Conservation (phyloP, 2,797 vertebrate species). For the Danio aesculapii region DNA sequence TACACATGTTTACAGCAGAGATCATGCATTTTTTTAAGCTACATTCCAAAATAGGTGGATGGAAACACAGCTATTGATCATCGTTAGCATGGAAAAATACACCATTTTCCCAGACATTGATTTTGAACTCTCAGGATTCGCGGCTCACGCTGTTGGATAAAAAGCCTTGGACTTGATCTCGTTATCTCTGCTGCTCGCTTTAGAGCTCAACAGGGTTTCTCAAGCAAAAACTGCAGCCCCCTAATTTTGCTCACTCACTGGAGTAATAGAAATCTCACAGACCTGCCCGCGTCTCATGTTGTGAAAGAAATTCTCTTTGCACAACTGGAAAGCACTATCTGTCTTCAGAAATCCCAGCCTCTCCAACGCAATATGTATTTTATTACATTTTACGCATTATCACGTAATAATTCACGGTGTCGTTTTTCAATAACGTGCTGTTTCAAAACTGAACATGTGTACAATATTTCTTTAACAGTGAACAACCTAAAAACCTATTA, state of each 20-base stretch:
- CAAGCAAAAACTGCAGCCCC: conserved; percentile 27
- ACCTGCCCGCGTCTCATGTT: conserved; percentile 9
- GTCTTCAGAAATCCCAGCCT: not conserved
- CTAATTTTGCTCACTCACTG: conserved; percentile 17
- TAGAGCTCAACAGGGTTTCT: conserved; percentile 21
- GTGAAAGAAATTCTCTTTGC: conserved; percentile 32
- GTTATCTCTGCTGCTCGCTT: conserved; percentile 32
- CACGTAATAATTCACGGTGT: not conserved
- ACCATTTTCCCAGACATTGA: conserved; percentile 52
- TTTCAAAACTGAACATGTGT: no score
- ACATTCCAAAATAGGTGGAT: no score
- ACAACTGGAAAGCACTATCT: conserved; percentile 21
- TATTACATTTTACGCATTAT: not conserved
- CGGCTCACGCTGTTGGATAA: conserved; percentile 31
- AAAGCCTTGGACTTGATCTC: conserved; percentile 40
- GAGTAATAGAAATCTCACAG: conserved; percentile 34
- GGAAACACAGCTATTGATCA: conserved; percentile 59
- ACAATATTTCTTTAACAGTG: no score
- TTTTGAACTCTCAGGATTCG: conserved; percentile 11
- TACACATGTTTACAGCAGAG: no score
- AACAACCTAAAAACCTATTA: no score
- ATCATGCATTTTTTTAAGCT: no score
- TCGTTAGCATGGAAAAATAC: conserved; percentile 48
- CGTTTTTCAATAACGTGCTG: conserved; percentile 19
- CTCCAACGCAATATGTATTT: not conserved